Base-by-base conservation (phyloP, 2,113 vertebrate genomes). In the Seriola quinqueradiata region DNA sequence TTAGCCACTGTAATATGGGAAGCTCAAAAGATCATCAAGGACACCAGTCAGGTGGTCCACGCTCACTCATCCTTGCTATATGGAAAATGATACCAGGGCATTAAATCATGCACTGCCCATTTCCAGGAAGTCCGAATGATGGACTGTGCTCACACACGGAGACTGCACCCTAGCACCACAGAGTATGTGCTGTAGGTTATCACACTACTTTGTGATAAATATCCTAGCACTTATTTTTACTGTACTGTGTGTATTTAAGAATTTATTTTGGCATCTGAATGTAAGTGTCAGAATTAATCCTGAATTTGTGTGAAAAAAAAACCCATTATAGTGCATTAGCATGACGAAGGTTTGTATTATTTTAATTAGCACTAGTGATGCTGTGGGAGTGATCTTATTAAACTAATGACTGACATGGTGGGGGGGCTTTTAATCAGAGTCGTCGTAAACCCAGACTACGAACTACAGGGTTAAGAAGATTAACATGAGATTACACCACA, bases 401-500 rank as follows among this genome's bases (percentile, higher is more conserved):
- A 86, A 83, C 77, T 89, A 88, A 82, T 88, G 88, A 85, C 38
- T 40, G 57, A 50, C 46, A 38, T 23, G 55, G 74, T 40, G 67
- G 70, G 81, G 79, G 76, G 69, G 50, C 19, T 42, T 74, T 87
- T 88, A 90, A 91, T 88, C 78, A 76, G 68, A 32, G 77, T 21
- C 3, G 28, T 21, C 54, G 76, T 87, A 86, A 87, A 86, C 21
- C 85, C 84, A 81, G 85, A 88, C 82, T 83, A 75, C 11, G 64
- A 55, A 69, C 74, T 71, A 77, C 83, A 72, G 82, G 69, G 79
- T 79, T 81, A 85, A 83, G 84, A 83, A 88, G 90, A 91, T 92
- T 93, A 92, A 70, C 65, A 1, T 64, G 75, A 90, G 90, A 92
- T 93, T 90, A 92, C 64, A 86, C 42, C 8, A 50, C 58, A 36